Evolutionary conservation across 2,888 invertebrate genomes (phyloP).

Genomic region (Notocelia uddmanniana): DNA sequence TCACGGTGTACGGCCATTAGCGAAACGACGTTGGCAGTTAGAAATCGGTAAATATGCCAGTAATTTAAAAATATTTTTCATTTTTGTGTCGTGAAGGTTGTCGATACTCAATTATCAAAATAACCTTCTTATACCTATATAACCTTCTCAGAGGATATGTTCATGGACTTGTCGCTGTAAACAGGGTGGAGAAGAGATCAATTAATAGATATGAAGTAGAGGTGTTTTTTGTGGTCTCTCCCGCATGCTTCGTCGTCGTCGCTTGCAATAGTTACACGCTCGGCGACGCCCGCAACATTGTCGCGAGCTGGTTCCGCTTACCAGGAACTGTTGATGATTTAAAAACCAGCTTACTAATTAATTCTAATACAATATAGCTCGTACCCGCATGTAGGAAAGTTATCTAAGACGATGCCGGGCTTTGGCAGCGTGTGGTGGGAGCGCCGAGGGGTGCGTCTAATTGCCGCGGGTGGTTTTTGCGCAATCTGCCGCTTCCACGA

Average conservation of each 20-base stretch:
- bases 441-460: constrained; percentile 57
- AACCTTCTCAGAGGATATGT: neutral
- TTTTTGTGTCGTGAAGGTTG: neutral
- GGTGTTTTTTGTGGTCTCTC: neutral
- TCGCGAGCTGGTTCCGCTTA: constrained; percentile 1
- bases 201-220: no score
- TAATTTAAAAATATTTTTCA: neutral
- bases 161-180: neutral
- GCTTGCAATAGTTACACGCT: neutral
- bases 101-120: neutral
- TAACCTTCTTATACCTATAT: no score
- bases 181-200: neutral
- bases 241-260: neutral
- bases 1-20: neutral
- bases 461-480: constrained; percentile 55
- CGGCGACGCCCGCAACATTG: constrained; percentile 6
- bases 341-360: constrained; percentile 9
- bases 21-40: neutral
- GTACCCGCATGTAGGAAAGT: neutral
- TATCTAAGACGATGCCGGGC: constrained; percentile 21
- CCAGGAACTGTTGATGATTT: constrained; percentile 9
- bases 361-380: constrained; percentile 7
- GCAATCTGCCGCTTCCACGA: constrained; percentile 69
- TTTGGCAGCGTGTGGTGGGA: constrained; percentile 16
- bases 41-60: constrained; percentile 3